Base-by-base conservation (phyloP, 1,140 invertebrate genomes). In the Drosophila lini region DNA sequence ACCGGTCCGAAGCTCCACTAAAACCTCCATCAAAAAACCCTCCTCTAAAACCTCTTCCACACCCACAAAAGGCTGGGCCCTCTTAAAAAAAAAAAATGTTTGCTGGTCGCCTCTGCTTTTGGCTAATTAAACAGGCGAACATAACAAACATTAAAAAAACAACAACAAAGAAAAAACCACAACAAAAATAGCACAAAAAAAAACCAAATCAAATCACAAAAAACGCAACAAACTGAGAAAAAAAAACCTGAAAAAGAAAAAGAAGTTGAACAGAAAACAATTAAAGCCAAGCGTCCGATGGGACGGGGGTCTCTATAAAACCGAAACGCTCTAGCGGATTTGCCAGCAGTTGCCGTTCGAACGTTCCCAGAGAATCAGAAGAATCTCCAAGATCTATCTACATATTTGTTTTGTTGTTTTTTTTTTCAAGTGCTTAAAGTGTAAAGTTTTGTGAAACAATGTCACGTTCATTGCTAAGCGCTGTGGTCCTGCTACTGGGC, bases 111-210 rank as follows among this genome's bases (percentile, higher is more conserved):
- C 52, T 73, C 73, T 89, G 80, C 61, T 59, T 80, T 70, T 77
- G 77, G 80, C 68, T 88, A 88, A 89, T 88, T 88, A 83, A 88
- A 89, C 67, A 64, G 68, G 65, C 47, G 84, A 61, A 47, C 34
- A 38, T 25, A 25, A 34, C 36, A 67, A 60, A 47, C 42, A 59
- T 16, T 61, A 78, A 38, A 53, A 34, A 38, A 25, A 47, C 22
- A 22, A 25, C 9, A 16, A 57, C 25, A 3, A 22, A 44, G 13
- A 28, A 42, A 32, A 38, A 40, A 41, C 58, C 25, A 38, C 11
- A 63, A 64, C 32, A 52, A 36, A 41, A 19, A 19, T 19, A 19
- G 22, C 22, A 22, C 1, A 38, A 63, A 55, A 63, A 55, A 11
- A 52, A 48, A 1, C 38, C 31, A 45, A 65, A 50, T 52, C 13